These are phyloP conservation scores for Clitarchus hookeri DNA, from an alignment of 2,888 invertebrate species.

Conservation along the genomic window DNA sequence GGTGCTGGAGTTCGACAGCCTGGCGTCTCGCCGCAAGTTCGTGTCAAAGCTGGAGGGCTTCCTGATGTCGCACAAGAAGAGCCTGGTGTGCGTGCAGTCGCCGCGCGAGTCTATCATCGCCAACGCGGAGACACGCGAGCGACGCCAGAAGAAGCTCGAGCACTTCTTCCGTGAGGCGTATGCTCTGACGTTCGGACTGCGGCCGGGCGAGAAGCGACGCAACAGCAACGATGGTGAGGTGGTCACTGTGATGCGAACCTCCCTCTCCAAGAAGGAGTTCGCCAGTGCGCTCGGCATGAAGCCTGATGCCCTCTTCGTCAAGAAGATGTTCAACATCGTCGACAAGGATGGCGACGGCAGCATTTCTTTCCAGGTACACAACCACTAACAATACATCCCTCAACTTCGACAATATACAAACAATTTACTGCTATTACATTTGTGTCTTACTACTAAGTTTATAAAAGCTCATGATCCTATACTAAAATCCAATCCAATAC, in stretches of 20 bases:
- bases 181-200: slow-evolving; percentile 86
- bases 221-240: slow-evolving; percentile 73
- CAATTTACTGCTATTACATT: too few relatives aligned
- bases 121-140: slow-evolving; percentile 90
- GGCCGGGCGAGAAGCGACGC: slow-evolving; percentile 82
- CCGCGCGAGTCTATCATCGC: slow-evolving; percentile 84
- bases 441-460: too few relatives aligned
- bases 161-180: slow-evolving; percentile 96
- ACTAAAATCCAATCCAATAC: too few relatives aligned
- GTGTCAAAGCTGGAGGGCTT: slow-evolving; percentile 86
- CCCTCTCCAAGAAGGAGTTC: slow-evolving; percentile 88
- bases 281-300: slow-evolving; percentile 96
- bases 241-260: slow-evolving; percentile 91
- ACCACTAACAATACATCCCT: too few relatives aligned
- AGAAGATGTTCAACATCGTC: slow-evolving; percentile 97
- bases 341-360: slow-evolving; percentile 92
- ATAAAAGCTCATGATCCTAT: too few relatives aligned
- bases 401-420: too few relatives aligned
- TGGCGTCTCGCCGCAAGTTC: slow-evolving; percentile 81
- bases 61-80: slow-evolving; percentile 80
- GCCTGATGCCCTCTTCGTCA: slow-evolving; percentile 90
- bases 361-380: slow-evolving; percentile 82
- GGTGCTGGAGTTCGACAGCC: slow-evolving; percentile 86
- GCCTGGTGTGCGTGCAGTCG: slow-evolving; percentile 72
- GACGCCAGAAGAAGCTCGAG: slow-evolving; percentile 89